A percentile compares a stretch with the other conserved stretches of the same genome.
Evolutionary conservation across 2,888 invertebrate genomes (phyloP).

Genomic region (Brachypalpus laphriformis): DNA sequence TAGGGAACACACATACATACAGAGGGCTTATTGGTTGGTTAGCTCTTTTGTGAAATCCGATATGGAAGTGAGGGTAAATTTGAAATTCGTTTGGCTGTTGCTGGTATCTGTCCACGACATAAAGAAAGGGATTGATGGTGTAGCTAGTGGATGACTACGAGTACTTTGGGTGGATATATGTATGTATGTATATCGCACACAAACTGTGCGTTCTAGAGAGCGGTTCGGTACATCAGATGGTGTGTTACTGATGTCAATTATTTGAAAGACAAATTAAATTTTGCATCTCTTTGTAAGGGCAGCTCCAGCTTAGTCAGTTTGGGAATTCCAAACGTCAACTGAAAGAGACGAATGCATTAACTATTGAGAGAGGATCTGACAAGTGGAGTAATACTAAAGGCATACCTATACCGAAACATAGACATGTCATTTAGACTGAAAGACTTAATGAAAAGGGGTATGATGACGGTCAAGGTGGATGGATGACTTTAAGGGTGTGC

Average conservation of each 20-base stretch:
- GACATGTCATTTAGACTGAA: too few relatives aligned
- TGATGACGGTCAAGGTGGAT: neutral
- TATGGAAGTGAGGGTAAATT: neutral
- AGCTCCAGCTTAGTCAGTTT: neutral
- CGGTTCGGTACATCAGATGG: conserved; percentile 16
- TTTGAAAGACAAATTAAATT: conserved; percentile 23
- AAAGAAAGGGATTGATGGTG: conserved; percentile 6
- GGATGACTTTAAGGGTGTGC: too few relatives aligned
- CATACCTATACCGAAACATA: neutral
- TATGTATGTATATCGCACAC: neutral
- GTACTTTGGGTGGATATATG: neutral
- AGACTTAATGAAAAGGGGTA: neutral
- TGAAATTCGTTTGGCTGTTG: neutral
- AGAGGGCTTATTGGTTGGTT: neutral
- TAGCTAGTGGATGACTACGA: neutral
- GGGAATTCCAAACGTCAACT: neutral
- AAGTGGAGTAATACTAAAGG: neutral
- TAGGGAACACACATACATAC: neutral
- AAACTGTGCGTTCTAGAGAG: too few relatives aligned
- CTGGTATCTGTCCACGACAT: neutral
- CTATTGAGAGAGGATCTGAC: neutral
- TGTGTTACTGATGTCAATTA: conserved; percentile 25
- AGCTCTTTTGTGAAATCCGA: conserved; percentile 22
- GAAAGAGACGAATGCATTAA: conserved; percentile 6
- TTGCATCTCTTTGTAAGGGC: conserved; percentile 7